Evolutionary conservation across 2,888 invertebrate genomes (phyloP).

Genomic region (Athripsodes cinereus): DNA sequence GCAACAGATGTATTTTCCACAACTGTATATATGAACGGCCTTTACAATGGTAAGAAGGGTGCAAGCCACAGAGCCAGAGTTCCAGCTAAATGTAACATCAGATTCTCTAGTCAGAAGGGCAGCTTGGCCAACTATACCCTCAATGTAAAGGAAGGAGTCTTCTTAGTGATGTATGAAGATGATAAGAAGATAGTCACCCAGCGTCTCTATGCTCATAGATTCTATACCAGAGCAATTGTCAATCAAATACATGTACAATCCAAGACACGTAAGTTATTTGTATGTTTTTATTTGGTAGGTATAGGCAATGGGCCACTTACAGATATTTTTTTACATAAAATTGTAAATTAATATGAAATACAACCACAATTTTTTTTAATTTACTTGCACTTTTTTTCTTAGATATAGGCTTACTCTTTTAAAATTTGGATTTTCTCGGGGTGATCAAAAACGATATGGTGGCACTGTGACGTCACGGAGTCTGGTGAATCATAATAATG

Average conservation of each 20-base stretch:
- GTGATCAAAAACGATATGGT: no score
- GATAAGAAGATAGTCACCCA: constrained; percentile 20
- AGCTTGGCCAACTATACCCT: constrained; percentile 25
- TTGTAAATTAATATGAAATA: no score
- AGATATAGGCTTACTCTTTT: no score
- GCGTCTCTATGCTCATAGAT: constrained; percentile 38
- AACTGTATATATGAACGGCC: constrained; percentile 38
- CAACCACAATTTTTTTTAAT: no score
- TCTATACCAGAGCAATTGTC: constrained; percentile 37
- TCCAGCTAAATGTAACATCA: constrained; percentile 37
- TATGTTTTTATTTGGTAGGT: no score
- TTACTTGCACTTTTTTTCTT: no score
- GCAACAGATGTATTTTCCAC: constrained; percentile 38
- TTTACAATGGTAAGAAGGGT: constrained; percentile 38
- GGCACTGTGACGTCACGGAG: no score
- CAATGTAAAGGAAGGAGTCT: constrained; percentile 28
- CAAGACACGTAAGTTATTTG: constrained; percentile 8
- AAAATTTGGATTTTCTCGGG: no score
- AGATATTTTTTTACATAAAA: no score
- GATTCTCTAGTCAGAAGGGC: neutral
- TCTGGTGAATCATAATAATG: no score
- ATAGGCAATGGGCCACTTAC: no score
- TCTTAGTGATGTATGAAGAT: constrained; percentile 15
- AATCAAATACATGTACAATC: constrained; percentile 33
- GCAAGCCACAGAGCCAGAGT: constrained; percentile 39